A percentile compares a stretch with the other conserved stretches of the same genome.
These are phyloP conservation scores for Tetragonula clypearis DNA, from an alignment of 1,140 invertebrate genomes.

Conservation along the genomic window DNA sequence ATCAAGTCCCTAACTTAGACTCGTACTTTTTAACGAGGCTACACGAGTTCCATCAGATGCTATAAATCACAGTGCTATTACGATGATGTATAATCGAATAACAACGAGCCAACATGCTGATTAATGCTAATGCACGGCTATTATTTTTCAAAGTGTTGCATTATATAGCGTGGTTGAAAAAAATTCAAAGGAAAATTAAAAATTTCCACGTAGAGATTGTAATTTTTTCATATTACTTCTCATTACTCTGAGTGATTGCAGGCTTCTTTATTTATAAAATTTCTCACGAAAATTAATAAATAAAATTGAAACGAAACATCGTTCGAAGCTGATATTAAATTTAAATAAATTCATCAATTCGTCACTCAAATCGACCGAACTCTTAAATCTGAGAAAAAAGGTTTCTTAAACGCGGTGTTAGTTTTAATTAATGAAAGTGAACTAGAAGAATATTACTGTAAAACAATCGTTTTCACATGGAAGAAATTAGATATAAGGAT, in stretches of 20 bases:
- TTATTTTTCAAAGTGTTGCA: slow-evolving; percentile 6
- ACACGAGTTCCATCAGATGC: slow-evolving; percentile 3
- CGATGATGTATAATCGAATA: slow-evolving; percentile 12
- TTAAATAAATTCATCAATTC: too few species aligned
- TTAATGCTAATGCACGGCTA: slow-evolving; percentile 30
- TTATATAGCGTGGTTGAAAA: background rate
- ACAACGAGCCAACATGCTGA: slow-evolving; percentile 13
- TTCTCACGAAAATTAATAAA: too few species aligned
- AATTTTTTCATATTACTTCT: too few species aligned
- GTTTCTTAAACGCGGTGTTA: background rate
- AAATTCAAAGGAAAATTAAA: background rate
- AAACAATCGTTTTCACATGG: background rate
- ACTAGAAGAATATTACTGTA: background rate
- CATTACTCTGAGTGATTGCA: too few species aligned
- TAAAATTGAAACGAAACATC: too few species aligned
- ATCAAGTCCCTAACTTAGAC: background rate
- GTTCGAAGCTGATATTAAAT: too few species aligned
- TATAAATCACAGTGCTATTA: slow-evolving; percentile 22
- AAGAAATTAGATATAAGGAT: background rate
- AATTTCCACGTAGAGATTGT: background rate
- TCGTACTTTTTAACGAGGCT: slow-evolving; percentile 11
- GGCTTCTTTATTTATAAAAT: too few species aligned
- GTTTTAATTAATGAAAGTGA: background rate
- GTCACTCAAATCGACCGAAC: background rate
- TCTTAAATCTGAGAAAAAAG: too few species aligned